Evolutionary conservation across 2,113 vertebrate genomes (phyloP).

Genomic region (Desmodus rotundus): DNA sequence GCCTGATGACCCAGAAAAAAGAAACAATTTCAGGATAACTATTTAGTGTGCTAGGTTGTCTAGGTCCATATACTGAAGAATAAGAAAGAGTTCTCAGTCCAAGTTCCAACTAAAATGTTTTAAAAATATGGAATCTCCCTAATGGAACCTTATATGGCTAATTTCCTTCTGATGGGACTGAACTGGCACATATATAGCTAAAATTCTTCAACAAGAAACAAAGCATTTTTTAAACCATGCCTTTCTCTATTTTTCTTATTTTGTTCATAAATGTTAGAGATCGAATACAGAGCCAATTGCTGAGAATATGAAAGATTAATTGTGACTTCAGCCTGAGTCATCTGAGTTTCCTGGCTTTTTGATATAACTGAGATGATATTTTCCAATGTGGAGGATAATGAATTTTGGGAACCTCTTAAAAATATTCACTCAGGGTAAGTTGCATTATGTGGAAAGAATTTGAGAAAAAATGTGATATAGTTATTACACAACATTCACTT

Average conservation of each 20-base stretch:
- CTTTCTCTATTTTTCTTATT: background rate
- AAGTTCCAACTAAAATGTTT: background rate
- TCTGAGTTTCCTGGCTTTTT: slow-evolving; percentile 20
- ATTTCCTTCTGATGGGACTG: background rate
- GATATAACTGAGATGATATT: background rate
- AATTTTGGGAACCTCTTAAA: slow-evolving; percentile 18
- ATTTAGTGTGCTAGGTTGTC: background rate
- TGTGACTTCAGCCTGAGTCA: background rate
- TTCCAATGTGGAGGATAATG: background rate
- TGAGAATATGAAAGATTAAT: background rate
- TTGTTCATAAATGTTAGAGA: slow-evolving; percentile 7
- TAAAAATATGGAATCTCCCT: background rate
- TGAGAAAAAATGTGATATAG: background rate
- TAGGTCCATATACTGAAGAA: background rate
- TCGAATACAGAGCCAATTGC: background rate
- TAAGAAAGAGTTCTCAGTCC: background rate
- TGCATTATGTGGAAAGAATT: background rate
- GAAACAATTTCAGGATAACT: background rate
- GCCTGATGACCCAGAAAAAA: background rate
- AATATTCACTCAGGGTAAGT: background rate
- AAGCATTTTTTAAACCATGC: background rate
- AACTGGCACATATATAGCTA: background rate
- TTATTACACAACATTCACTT: background rate
- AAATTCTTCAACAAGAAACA: background rate
- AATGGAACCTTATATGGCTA: background rate